Conservation (phyloP, 2,797 vertebrate species). For the Sebastes taczanowskii region DNA sequence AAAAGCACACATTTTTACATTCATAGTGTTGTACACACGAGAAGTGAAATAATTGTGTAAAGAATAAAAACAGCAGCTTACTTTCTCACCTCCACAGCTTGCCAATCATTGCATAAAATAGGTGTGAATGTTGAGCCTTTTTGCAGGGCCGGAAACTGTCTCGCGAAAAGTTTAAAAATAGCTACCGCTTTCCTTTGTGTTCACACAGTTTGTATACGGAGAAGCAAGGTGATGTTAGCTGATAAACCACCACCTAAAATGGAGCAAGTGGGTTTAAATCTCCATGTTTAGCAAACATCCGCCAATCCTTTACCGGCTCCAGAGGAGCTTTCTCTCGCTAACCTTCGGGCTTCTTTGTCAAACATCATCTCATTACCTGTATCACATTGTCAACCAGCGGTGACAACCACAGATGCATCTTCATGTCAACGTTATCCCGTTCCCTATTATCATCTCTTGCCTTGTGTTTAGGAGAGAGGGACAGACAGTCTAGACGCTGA, state of each 20-base stretch:
- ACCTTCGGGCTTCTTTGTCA: background rate
- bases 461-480: conserved; percentile 26
- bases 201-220: background rate
- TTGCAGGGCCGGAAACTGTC: background rate
- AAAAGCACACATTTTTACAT: background rate
- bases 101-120: background rate
- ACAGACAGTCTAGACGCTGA: conserved; percentile 54
- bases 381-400: background rate
- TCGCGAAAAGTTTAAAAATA: background rate
- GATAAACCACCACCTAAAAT: background rate
- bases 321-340: background rate
- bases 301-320: background rate
- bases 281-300: background rate
- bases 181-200: background rate
- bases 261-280: background rate
- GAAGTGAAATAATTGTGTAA: background rate
- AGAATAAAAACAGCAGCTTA: background rate
- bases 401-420: background rate
- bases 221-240: background rate
- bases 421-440: background rate
- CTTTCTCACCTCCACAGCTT: background rate
- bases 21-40: background rate
- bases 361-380: background rate
- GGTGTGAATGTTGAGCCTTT: background rate
- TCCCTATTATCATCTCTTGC: conserved; percentile 5